These are phyloP conservation scores for Steinernema khuongi DNA, from an alignment of 1,140 invertebrate species.

Conservation along the genomic window DNA sequence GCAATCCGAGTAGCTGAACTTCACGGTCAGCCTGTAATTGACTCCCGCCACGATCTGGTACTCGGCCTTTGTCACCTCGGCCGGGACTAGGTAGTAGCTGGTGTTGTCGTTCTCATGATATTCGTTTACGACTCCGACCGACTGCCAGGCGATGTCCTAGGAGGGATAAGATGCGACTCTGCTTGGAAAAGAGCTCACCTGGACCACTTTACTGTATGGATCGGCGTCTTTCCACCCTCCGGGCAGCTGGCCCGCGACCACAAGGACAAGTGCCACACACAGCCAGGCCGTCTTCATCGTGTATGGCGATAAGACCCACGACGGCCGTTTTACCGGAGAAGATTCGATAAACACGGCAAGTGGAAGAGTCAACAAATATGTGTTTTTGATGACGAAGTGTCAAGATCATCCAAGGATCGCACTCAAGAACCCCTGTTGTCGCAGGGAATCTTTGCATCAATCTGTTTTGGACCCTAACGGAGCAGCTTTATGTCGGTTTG, in stretches of 20 bases:
- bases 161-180: neutral
- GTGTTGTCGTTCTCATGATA: neutral
- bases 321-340: too few relatives aligned
- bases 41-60: neutral
- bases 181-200: neutral
- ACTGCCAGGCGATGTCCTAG: neutral
- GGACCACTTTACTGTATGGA: neutral
- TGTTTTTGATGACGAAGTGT: too few relatives aligned
- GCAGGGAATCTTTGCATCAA: too few relatives aligned
- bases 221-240: neutral
- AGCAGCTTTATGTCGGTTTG: too few relatives aligned
- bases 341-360: too few relatives aligned
- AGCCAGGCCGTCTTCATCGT: neutral
- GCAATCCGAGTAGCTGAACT: neutral
- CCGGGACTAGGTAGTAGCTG: neutral
- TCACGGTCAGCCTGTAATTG: neutral
- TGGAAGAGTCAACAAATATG: too few relatives aligned
- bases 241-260: neutral
- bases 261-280: neutral
- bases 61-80: neutral
- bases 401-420: too few relatives aligned
- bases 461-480: too few relatives aligned
- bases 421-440: too few relatives aligned
- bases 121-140: neutral
- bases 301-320: neutral